Evolutionary conservation across 2,113 vertebrate species (phyloP), one percentile per base, ranked within the genome.

Genomic region (Serilophus lunatus): DNA sequence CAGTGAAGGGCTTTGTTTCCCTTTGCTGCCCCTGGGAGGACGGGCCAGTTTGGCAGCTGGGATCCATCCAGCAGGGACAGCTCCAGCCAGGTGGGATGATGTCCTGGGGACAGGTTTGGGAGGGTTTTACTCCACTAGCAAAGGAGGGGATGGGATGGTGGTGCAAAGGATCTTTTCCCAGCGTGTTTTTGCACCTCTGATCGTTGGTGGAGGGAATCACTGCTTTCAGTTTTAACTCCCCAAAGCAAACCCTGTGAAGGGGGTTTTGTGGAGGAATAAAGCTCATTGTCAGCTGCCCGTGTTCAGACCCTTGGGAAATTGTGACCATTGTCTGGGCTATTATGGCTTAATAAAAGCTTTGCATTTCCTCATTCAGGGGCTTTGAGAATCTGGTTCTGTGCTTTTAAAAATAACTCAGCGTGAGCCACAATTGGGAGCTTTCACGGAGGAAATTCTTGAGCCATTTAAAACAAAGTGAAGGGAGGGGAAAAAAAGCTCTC

Each of bases 261-360:
- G 68, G 49, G 24, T 95, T 97, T 95, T 97, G 92, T 96, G 78
- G 18, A 84, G 95, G 82, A 88, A 59, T 94, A 91, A 95, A 86
- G 93, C 85, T 91, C 57, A 84, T 96, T 95, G 95, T 97, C 93
- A 77, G 88, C 80, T 57, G 25, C 3, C n/a, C 2, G 68, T 87
- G 93, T 95, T 95, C 95, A 94, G 78, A 72, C 87, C 88, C 93
- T 95, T 94, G 96, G 95, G 96, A 95, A 97, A 94, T 93, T 8
- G 86, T 88, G 90, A 82, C 86, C 72, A 91, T 96, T 96, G 95
- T 96, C 91, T 56, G 77, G 50, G 74, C 95, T 95, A 78, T 96
- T 97, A 91, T 90, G 91, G 88, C 88, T 90, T 91, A 72, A 95
- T 94, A 93, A 97, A 97, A 94, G 96, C 88, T 86, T 91, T 82